phyloP scores from a whole-genome alignment of 2,113 vertebrate species.

The Opisthocomus hoazin region DNA sequence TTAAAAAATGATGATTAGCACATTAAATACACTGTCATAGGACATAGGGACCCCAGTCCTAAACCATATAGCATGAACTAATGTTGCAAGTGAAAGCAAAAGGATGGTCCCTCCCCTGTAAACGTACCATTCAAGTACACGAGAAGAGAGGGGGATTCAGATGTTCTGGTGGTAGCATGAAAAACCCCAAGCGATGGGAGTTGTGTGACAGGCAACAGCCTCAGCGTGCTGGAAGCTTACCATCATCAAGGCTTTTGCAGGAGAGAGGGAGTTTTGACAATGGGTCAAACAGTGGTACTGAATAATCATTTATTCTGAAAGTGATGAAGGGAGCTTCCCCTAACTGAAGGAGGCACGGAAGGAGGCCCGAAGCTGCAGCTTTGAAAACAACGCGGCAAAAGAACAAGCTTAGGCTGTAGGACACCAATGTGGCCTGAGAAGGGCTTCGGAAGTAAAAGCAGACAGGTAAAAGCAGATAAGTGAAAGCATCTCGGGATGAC shows the following conservation, averaged over 20 bases:
- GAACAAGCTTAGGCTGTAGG: not conserved
- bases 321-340: not conserved
- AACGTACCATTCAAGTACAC: accelerated
- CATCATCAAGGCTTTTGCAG: not conserved
- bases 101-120: not conserved
- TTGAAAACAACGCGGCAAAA: not conserved
- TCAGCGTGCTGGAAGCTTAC: not conserved
- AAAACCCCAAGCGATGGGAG: accelerated
- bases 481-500: not conserved
- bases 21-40: not conserved
- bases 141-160: not conserved
- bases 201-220: not conserved
- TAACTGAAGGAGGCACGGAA: not conserved
- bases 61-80: not conserved
- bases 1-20: not conserved
- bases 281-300: not conserved
- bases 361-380: not conserved
- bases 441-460: not conserved
- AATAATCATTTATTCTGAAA: not conserved
- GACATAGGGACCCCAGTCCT: not conserved
- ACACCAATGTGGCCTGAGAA: not conserved
- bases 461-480: too few relatives aligned
- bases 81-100: not conserved
- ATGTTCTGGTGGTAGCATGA: not conserved
- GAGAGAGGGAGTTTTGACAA: not conserved